Percentiles rank a stretch among this genome's conserved stretches.
Conservation (phyloP, 2,888 invertebrate species). For the Synanthedon tipuliformis region DNA sequence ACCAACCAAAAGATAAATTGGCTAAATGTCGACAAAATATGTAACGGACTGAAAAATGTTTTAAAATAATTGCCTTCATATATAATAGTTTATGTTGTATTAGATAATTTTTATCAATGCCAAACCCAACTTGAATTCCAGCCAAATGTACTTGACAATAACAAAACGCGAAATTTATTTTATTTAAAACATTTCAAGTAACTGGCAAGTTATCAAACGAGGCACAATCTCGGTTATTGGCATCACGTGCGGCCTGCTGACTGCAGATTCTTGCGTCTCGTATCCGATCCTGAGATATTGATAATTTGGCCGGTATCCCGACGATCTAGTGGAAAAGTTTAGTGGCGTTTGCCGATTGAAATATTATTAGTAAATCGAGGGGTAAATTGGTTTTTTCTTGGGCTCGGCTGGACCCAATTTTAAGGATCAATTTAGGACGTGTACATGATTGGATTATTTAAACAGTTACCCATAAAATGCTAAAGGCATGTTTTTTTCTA, state of each 20-base stretch:
- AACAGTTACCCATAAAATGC: too few relatives aligned
- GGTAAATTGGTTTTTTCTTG: too few relatives aligned
- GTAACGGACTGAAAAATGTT: too few relatives aligned
- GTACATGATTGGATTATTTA: too few relatives aligned
- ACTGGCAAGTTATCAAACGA: neutral
- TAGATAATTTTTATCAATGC: neutral
- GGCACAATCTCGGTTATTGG: conserved; percentile 26
- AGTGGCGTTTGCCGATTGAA: neutral
- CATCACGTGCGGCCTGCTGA: conserved; percentile 32
- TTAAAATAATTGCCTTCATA: too few relatives aligned
- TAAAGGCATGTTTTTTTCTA: too few relatives aligned
- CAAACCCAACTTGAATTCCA: neutral
- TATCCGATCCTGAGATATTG: conserved; percentile 32
- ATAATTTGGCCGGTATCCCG: conserved; percentile 22
- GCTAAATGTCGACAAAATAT: too few relatives aligned
- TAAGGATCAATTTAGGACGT: too few relatives aligned
- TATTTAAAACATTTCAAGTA: neutral
- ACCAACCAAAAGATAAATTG: too few relatives aligned
- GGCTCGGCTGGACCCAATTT: too few relatives aligned
- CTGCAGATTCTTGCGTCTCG: conserved; percentile 37
- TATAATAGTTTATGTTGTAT: too few relatives aligned
- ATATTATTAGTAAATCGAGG: neutral
- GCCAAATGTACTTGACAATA: neutral
- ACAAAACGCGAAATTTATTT: neutral
- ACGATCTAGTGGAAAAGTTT: neutral